Evolutionary conservation across 64 coral and sea anemone genomes (phyloP), one percentile per base, ranked within the genome.

Genomic region (Pocillopora damicornis): DNA sequence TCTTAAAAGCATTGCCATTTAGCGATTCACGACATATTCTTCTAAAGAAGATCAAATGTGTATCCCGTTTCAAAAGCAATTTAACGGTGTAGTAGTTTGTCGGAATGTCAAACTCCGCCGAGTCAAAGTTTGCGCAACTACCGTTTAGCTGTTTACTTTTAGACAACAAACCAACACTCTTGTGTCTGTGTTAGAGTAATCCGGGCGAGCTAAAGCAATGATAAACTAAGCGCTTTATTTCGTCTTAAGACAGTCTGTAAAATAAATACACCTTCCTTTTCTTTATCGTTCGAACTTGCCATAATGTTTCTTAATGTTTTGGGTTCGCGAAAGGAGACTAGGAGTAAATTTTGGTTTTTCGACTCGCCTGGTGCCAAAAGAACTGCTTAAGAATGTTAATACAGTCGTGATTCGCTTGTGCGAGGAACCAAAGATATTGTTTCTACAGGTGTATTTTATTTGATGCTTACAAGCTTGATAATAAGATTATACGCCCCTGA

Each of bases 51-150:
- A 87, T 76, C 71, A 87, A 75, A 62, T 76, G 26, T 76, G 58
- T 35, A 81, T 89, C 77, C 56, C 66, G 38, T 89, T 81, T 89
- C 42, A 71, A 89, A 74, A 89, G 73, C 88, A 78, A 80, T 51
- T 77, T 80, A 89, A 89, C 79, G 81, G 80, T 85, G 63, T 66
- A 57, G 63, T 38, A 57, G 35, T 85, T 73, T 57, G 81, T 17
- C 58, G 81, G 61, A 73, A 72, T 85, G 36, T 66, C 45, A 1
- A 36, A 35, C 35, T 10, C 42, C 7, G 42, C 42, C 42, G 42
- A 51, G 42, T 51, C 60, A 67, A 83, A 51, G 81, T 85, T 85
- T 85, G 37, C 81, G 72, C 81, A 85, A 85, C 81, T 72, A 61
- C 35, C 35, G 80, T 37, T 65, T 1, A 51, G 22, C 65, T 83